These are phyloP conservation scores for Phymastichus coffea DNA, from an alignment of 1,140 invertebrate species.

Conservation along the genomic window DNA sequence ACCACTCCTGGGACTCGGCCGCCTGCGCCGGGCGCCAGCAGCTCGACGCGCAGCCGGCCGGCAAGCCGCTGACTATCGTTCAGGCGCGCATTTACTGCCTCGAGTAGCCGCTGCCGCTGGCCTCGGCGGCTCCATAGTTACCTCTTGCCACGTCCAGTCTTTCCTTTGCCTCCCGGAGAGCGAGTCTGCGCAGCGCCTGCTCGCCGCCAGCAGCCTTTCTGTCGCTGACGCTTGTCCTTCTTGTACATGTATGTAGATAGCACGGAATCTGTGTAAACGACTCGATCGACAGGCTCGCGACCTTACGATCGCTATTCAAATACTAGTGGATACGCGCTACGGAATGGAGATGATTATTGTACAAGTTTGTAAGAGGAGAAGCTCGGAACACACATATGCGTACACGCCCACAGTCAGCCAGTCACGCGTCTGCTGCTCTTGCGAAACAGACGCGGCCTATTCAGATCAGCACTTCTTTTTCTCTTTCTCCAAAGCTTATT, in stretches of 20 bases:
- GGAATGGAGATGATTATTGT: constrained; percentile 9
- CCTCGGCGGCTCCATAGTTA: too few relatives aligned
- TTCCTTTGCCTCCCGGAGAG: too few relatives aligned
- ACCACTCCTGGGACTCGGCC: too few relatives aligned
- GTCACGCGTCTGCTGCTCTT: background rate
- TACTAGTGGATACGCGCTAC: background rate
- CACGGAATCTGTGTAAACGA: constrained; percentile 25
- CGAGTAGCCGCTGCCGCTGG: background rate
- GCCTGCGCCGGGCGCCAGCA: background rate
- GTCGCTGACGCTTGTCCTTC: constrained; percentile 39
- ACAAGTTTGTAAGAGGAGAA: background rate
- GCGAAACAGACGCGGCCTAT: background rate
- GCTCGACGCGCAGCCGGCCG: background rate
- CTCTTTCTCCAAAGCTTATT: too few relatives aligned
- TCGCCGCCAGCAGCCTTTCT: too few relatives aligned
- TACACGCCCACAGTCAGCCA: too few relatives aligned
- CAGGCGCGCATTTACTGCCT: constrained; percentile 29
- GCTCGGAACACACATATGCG: too few relatives aligned
- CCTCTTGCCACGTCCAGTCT: too few relatives aligned
- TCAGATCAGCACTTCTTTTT: constrained; percentile 7
- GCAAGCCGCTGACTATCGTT: constrained; percentile 29
- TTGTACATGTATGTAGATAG: constrained; percentile 53
- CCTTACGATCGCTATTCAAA: too few relatives aligned
- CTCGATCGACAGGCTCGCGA: constrained; percentile 4
- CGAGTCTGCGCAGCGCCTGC: too few relatives aligned